Evolutionary conservation across 2,888 invertebrate genomes (phyloP).

Genomic region (Calameuta idolon): DNA sequence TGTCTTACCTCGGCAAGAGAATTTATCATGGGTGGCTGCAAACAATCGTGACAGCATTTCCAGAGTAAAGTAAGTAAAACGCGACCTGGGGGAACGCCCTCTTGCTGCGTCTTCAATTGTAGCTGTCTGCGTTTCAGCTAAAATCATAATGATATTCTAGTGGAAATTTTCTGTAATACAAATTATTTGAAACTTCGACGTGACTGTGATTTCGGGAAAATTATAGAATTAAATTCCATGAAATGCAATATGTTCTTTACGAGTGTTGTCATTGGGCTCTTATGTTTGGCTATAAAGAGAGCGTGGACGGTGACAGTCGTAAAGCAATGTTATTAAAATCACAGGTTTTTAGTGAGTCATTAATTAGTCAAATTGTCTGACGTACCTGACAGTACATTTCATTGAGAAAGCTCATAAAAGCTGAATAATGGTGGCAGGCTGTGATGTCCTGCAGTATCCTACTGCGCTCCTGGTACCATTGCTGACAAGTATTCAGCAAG

Average conservation of each 20-base stretch:
- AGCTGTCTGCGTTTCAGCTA: slow-evolving; percentile 78
- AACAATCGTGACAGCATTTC: slow-evolving; percentile 91
- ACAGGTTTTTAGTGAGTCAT: not conserved
- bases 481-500: slow-evolving; percentile 88
- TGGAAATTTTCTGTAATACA: not conserved
- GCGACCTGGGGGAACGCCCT: slow-evolving; percentile 77
- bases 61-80: slow-evolving; percentile 85
- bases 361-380: slow-evolving; percentile 5
- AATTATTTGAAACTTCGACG: not conserved
- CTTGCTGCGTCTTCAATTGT: slow-evolving; percentile 70
- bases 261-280: not conserved
- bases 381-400: slow-evolving; percentile 85
- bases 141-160: slow-evolving; percentile 12
- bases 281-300: not conserved
- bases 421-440: slow-evolving; percentile 64
- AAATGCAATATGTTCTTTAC: not conserved
- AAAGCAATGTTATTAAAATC: not conserved
- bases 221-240: not conserved
- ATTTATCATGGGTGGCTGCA: slow-evolving; percentile 81
- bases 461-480: slow-evolving; percentile 88
- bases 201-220: not conserved
- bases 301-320: not conserved
- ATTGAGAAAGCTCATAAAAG: slow-evolving; percentile 90
- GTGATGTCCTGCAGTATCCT: slow-evolving; percentile 69
- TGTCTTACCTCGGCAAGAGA: slow-evolving; percentile 80